phyloP scores from a whole-genome alignment of 2,888 invertebrate genomes.

The Petrophora chlorosata region DNA sequence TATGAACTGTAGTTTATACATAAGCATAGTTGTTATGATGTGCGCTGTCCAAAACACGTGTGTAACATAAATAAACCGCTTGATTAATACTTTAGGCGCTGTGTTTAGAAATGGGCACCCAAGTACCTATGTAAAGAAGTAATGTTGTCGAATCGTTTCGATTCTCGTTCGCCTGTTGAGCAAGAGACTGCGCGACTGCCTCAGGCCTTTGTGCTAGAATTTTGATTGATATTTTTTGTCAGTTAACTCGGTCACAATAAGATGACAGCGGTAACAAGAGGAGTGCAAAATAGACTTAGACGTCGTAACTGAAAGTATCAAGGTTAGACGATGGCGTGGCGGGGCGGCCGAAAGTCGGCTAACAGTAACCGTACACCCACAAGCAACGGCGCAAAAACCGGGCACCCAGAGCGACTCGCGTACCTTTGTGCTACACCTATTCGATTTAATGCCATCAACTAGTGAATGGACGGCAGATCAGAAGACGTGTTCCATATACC shows the following conservation, averaged over 20 bases:
- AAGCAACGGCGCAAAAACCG: conserved; percentile 64
- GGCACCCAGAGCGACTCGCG: conserved; percentile 60
- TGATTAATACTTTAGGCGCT: conserved; percentile 6
- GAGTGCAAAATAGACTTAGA: conserved; percentile 76
- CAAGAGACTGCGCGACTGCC: conserved; percentile 70
- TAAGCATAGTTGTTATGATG: neutral
- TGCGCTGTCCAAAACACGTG: conserved; percentile 9
- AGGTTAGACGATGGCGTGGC: conserved; percentile 77
- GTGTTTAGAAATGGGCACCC: conserved; percentile 4
- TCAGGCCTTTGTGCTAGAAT: conserved; percentile 82
- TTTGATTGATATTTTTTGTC: conserved; percentile 84
- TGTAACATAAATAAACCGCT: conserved; percentile 12
- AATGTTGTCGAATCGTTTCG: conserved; percentile 29
- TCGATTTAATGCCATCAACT: conserved; percentile 69
- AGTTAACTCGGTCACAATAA: conserved; percentile 80
- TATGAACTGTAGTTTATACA: neutral
- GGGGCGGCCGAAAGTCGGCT: conserved; percentile 76
- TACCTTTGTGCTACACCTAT: conserved; percentile 69
- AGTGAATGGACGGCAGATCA: conserved; percentile 59
- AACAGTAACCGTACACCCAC: conserved; percentile 78
- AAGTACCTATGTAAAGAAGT: conserved; percentile 24
- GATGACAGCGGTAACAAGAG: conserved; percentile 81
- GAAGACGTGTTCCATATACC: conserved; percentile 55
- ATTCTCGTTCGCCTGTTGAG: conserved; percentile 46
- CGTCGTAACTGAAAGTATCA: conserved; percentile 82